Evolutionary conservation across 2,797 vertebrate genomes (phyloP).

Genomic region (Myripristis jacobus): DNA sequence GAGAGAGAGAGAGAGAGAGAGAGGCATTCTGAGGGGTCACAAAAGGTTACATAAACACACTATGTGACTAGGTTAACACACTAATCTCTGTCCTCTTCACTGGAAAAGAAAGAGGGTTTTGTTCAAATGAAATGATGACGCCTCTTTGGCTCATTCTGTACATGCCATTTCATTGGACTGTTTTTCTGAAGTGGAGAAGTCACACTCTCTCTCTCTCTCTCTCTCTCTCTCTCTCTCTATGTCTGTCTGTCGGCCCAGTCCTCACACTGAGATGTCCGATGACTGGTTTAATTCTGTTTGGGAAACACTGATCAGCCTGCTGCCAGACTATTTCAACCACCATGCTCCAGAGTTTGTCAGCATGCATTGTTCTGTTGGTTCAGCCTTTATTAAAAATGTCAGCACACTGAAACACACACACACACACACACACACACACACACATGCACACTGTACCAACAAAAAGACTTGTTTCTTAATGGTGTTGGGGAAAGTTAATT

Average conservation of each 20-base stretch:
- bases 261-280: constrained; percentile 16
- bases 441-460: constrained; percentile 2
- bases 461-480: not conserved
- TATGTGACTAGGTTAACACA: constrained; percentile 62
- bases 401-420: constrained; percentile 35
- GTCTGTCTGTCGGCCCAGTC: not conserved
- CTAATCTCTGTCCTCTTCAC: constrained; percentile 69
- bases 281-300: constrained; percentile 28
- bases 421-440: constrained; percentile 6
- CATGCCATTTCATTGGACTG: constrained; percentile 54
- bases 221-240: too few species aligned
- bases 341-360: constrained; percentile 18
- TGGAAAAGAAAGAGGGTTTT: constrained; percentile 73
- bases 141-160: constrained; percentile 57
- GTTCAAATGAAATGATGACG: constrained; percentile 66
- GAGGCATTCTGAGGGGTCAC: constrained; percentile 50
- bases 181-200: constrained; percentile 32
- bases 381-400: constrained; percentile 18
- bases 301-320: constrained; percentile 30
- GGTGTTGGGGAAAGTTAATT: not conserved
- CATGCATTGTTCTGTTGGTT: constrained; percentile 55
- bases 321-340: constrained; percentile 23
- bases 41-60: constrained; percentile 71
- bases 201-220: constrained; percentile 37
- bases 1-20: constrained; percentile 16